A percentile compares a stretch with the other conserved stretches of the same genome.
Conservation (phyloP, 1,140 invertebrate species). For the Aphelinus atriplicis region DNA sequence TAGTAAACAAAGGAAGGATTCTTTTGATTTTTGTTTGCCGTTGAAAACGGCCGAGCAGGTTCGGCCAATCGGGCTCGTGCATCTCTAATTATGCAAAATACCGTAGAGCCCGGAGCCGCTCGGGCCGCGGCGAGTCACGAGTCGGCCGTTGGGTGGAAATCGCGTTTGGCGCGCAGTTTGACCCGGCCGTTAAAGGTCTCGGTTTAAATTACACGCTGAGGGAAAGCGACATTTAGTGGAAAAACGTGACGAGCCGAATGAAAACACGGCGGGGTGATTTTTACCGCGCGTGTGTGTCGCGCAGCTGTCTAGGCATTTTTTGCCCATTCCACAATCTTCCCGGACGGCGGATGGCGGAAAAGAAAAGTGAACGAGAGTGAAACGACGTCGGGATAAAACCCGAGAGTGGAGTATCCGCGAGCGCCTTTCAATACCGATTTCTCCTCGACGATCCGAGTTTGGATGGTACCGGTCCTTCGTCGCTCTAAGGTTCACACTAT, state of each 20-base stretch:
- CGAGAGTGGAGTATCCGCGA: too few species aligned
- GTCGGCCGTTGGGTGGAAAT: constrained; percentile 25
- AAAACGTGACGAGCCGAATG: constrained; percentile 1
- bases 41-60: constrained; percentile 23
- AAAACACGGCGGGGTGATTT: neutral
- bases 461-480: too few species aligned
- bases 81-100: constrained; percentile 39
- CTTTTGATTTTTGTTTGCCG: neutral
- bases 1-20: constrained; percentile 18
- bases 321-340: too few species aligned
- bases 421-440: too few species aligned
- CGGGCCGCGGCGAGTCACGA: constrained; percentile 14
- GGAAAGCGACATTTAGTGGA: constrained; percentile 15
- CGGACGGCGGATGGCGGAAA: too few species aligned
- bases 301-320: too few species aligned
- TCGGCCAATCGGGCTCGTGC: constrained; percentile 25
- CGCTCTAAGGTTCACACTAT: too few species aligned
- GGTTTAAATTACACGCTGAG: constrained; percentile 14
- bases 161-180: neutral
- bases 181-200: constrained; percentile 3
- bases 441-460: too few species aligned
- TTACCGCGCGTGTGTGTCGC: too few species aligned
- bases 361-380: too few species aligned
- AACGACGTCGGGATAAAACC: too few species aligned
- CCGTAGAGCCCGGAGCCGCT: neutral